phyloP scores from a whole-genome alignment of 2,113 vertebrate species.

The Pomatorhinus ruficollis region DNA sequence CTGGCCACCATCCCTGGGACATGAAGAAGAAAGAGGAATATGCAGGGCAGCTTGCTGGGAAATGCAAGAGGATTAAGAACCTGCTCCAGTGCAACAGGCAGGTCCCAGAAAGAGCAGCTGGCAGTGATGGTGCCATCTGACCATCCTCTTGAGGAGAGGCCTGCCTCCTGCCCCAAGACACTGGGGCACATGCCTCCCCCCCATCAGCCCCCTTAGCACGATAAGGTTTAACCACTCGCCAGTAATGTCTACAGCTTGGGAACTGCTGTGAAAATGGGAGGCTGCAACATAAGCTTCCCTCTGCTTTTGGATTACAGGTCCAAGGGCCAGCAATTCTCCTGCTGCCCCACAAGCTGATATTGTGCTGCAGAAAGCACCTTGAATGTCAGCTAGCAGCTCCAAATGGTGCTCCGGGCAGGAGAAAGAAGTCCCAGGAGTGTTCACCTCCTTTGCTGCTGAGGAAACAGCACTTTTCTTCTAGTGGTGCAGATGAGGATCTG shows the following conservation, averaged over 20 bases:
- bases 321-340: background rate
- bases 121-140: background rate
- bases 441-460: constrained; percentile 26
- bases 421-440: background rate
- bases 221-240: background rate
- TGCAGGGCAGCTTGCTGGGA: background rate
- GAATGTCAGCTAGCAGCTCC: background rate
- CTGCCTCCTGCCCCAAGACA: background rate
- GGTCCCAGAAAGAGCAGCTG: background rate
- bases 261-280: background rate
- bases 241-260: background rate
- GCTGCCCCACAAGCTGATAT: background rate
- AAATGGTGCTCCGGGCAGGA: rapidly evolving
- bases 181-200: background rate
- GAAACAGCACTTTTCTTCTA: background rate
- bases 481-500: background rate
- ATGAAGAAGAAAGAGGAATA: background rate
- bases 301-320: background rate
- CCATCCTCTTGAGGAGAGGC: background rate
- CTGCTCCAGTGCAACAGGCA: background rate
- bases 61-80: background rate
- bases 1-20: rapidly evolving
- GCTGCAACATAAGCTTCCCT: background rate
- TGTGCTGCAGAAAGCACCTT: background rate
- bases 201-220: rapidly evolving